Conservation (phyloP, 2,113 vertebrate genomes). For the Spermophilus dauricus region DNA sequence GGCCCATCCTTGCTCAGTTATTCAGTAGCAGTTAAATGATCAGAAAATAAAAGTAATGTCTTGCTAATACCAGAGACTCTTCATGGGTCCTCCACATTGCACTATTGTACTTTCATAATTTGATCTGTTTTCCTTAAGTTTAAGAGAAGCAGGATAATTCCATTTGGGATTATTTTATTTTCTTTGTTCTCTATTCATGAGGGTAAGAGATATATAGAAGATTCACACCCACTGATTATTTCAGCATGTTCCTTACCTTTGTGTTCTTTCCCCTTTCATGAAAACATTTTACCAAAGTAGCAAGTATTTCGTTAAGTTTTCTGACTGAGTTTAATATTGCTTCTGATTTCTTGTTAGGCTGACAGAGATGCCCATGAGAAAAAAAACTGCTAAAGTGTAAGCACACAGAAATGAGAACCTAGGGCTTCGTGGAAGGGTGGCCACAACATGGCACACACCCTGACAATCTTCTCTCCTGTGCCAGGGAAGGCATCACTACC, state of each 20-base stretch:
- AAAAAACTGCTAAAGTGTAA: background rate
- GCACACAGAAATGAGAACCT: background rate
- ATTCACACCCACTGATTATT: background rate
- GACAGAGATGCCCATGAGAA: background rate
- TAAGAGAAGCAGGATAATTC: constrained; percentile 7
- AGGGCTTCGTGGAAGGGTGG: background rate
- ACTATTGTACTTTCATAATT: constrained; percentile 26
- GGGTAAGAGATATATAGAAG: background rate
- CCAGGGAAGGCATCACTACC: background rate
- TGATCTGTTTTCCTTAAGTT: background rate
- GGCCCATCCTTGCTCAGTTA: constrained; percentile 29
- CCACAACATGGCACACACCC: background rate
- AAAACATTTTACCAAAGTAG: constrained; percentile 6
- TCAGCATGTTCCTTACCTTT: background rate
- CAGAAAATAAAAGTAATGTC: constrained; percentile 12
- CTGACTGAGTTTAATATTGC: background rate
- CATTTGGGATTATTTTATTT: constrained; percentile 2
- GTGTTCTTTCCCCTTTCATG: background rate
- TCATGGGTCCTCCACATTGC: background rate
- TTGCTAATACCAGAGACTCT: constrained; percentile 39
- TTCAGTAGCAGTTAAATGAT: constrained; percentile 18
- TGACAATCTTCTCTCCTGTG: background rate
- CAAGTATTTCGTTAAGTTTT: background rate
- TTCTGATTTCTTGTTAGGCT: constrained; percentile 50
- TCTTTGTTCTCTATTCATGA: background rate